Conservation (phyloP, 2,888 invertebrate species). For the Himalopsyche japonica region DNA sequence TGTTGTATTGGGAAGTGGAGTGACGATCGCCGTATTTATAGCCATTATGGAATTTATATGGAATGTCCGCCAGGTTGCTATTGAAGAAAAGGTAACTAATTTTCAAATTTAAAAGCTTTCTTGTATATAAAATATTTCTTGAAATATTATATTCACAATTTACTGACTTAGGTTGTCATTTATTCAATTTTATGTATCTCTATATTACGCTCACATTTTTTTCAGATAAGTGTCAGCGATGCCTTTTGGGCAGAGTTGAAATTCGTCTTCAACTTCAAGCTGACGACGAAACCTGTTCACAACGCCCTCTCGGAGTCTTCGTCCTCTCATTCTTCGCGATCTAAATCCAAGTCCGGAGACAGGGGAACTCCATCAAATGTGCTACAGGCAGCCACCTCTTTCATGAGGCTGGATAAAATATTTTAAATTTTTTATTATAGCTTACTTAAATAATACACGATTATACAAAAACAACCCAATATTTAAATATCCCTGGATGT, state of each 20-base stretch:
- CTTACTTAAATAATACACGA: no score
- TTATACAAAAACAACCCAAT: no score
- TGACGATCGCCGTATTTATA: slow-evolving; percentile 70
- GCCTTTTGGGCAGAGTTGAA: slow-evolving; percentile 70
- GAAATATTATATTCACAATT: background rate
- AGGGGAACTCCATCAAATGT: slow-evolving; percentile 25
- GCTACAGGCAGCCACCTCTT: slow-evolving; percentile 30
- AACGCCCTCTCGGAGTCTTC: slow-evolving; percentile 45
- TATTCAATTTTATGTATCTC: no score
- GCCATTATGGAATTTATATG: slow-evolving; percentile 84
- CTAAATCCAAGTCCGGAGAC: background rate
- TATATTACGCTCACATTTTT: slow-evolving; percentile 39
- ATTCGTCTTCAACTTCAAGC: slow-evolving; percentile 74
- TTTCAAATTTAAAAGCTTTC: no score
- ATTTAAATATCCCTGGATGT: no score
- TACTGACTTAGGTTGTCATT: no score
- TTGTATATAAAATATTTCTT: no score
- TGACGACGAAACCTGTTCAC: slow-evolving; percentile 71
- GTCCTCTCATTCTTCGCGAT: slow-evolving; percentile 11
- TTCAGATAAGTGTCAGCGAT: slow-evolving; percentile 69
- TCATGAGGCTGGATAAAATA: slow-evolving; percentile 33
- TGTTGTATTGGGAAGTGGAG: slow-evolving; percentile 78
- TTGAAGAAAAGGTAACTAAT: slow-evolving; percentile 69
- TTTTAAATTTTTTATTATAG: no score
- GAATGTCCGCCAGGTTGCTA: slow-evolving; percentile 78